Conservation (phyloP, 2,797 vertebrate genomes). For the Sternotherus odoratus region DNA sequence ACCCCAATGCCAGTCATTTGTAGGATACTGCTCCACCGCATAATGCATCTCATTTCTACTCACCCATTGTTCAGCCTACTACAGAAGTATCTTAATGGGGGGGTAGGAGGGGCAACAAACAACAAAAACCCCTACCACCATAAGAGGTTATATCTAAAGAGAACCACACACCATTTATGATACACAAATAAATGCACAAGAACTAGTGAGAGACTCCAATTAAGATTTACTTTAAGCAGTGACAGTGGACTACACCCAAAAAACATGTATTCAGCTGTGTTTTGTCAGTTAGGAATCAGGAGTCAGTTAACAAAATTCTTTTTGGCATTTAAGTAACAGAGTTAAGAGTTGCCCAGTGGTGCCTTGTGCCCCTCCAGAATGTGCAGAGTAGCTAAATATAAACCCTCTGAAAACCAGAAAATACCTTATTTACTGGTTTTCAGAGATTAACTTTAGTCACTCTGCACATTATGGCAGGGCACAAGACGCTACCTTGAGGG, state of each 20-base stretch:
- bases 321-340: too few relatives aligned
- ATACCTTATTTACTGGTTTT: not conserved
- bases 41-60: not conserved
- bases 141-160: not conserved
- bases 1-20: not conserved
- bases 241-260: not conserved
- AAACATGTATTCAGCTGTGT: not conserved
- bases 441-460: not conserved
- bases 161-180: not conserved
- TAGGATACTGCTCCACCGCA: not conserved
- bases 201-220: not conserved
- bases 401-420: not conserved
- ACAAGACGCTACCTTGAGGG: not conserved
- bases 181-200: not conserved
- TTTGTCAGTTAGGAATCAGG: not conserved
- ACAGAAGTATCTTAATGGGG: not conserved
- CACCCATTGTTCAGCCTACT: not conserved
- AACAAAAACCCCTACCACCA: too few relatives aligned
- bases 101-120: fast-evolving
- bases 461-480: not conserved
- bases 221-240: not conserved
- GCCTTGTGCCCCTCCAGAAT: not conserved
- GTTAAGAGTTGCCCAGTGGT: not conserved
- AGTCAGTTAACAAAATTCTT: not conserved
- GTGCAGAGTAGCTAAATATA: not conserved